Conservation (phyloP, 2,797 vertebrate genomes). For the Cyprinella venusta region DNA sequence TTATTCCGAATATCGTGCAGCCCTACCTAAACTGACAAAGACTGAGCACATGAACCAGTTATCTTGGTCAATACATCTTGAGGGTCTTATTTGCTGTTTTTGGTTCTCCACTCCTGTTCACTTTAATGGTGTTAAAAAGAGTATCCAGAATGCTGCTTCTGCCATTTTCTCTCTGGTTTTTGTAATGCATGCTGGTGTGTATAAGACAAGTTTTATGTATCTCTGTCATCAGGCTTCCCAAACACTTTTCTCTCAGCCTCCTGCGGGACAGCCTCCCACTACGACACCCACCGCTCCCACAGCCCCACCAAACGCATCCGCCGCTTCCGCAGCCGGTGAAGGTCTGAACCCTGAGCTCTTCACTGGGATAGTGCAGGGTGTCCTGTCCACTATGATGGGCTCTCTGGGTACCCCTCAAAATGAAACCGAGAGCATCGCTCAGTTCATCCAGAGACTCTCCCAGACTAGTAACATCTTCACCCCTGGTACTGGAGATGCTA, state of each 20-base stretch:
- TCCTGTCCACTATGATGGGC: conserved; percentile 89
- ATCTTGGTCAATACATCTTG: background rate
- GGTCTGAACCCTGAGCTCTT: conserved; percentile 88
- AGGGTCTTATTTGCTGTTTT: background rate
- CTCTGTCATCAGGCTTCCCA: conserved; percentile 70
- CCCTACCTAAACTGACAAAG: background rate
- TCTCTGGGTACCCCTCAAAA: conserved; percentile 86
- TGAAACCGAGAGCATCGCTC: conserved; percentile 90
- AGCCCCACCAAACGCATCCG: conserved; percentile 50
- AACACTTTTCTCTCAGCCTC: conserved; percentile 68
- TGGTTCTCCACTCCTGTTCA: background rate
- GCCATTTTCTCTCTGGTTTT: background rate
- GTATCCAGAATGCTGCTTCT: background rate
- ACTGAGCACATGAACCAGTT: background rate
- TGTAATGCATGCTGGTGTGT: conserved; percentile 16
- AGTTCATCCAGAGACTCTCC: conserved; percentile 92
- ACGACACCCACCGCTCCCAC: conserved; percentile 51
- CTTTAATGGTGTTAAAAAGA: background rate
- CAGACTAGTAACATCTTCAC: conserved; percentile 91
- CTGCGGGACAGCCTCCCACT: conserved; percentile 44
- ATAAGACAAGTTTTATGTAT: background rate
- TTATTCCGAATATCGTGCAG: background rate
- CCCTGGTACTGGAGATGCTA: conserved; percentile 85
- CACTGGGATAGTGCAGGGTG: conserved; percentile 89
- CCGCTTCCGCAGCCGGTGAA: conserved; percentile 66